Evolutionary conservation across 2,113 vertebrate species (phyloP).

Genomic region (Prionailurus bengalensis): DNA sequence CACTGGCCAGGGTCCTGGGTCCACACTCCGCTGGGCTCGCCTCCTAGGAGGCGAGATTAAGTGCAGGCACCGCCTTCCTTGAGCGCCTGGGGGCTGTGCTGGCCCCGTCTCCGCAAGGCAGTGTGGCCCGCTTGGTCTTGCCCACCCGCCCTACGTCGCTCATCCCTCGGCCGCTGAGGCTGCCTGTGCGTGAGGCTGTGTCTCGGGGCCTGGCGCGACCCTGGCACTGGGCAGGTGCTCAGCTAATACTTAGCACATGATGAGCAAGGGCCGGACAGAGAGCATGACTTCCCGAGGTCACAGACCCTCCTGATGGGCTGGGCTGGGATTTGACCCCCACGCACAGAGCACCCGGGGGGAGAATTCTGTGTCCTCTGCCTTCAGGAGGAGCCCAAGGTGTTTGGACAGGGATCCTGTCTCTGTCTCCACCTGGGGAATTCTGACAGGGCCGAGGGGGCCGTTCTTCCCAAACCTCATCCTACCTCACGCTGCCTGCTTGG

Average conservation of each 20-base stretch:
- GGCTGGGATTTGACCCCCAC: background rate
- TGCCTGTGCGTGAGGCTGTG: background rate
- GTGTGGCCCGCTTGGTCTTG: no score
- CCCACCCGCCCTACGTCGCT: background rate
- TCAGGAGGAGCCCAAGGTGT: rapidly evolving
- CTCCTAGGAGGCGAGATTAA: background rate
- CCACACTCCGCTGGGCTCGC: rapidly evolving
- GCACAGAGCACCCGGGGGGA: rapidly evolving
- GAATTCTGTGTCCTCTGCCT: background rate
- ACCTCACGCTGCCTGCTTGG: rapidly evolving
- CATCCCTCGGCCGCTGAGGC: background rate
- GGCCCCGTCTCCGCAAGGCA: background rate
- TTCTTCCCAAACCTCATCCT: background rate
- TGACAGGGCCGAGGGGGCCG: background rate
- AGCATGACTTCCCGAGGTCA: background rate
- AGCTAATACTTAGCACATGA: background rate
- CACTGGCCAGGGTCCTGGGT: rapidly evolving
- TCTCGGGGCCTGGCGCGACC: background rate
- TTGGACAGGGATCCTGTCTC: no score
- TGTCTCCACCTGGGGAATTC: background rate
- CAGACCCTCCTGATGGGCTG: background rate
- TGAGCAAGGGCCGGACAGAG: background rate
- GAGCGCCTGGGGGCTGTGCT: background rate
- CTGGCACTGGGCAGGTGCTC: background rate
- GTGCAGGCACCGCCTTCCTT: background rate